A percentile compares a stretch with the other conserved stretches of the same genome.
Evolutionary conservation across 2,797 vertebrate genomes (phyloP).

Genomic region (Podarcis siculus): DNA sequence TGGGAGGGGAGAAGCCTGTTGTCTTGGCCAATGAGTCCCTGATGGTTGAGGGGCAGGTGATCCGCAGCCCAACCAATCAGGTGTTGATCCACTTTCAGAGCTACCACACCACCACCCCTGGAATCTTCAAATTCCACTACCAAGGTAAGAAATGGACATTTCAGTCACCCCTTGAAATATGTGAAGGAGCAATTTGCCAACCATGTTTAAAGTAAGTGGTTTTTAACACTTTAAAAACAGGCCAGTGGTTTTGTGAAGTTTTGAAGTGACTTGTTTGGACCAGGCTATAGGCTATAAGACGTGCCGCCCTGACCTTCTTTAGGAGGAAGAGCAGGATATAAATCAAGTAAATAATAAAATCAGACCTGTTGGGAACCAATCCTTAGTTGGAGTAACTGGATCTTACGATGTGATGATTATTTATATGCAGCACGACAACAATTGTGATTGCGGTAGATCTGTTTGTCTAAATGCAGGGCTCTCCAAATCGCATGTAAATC

Average conservation of each 20-base stretch:
- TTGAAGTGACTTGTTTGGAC: not conserved
- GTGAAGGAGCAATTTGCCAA: not conserved
- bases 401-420: not conserved
- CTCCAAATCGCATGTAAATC: not conserved
- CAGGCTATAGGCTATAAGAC: not conserved
- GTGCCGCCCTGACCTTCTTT: too few species aligned
- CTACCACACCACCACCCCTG: conserved; percentile 82
- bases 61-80: conserved; percentile 91
- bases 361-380: not conserved
- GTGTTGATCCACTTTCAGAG: conserved; percentile 92
- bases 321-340: too few species aligned
- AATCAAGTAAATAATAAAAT: not conserved
- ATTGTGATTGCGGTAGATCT: not conserved
- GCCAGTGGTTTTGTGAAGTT: not conserved
- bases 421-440: not conserved
- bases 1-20: conserved; percentile 79
- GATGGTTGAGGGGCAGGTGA: conserved; percentile 91
- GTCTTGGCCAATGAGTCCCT: conserved; percentile 90
- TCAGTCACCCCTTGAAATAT: not conserved
- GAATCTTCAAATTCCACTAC: conserved; percentile 89
- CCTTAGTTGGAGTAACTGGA: not conserved
- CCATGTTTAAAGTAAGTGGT: not conserved
- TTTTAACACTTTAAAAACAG: too few species aligned
- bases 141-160: conserved; percentile 81
- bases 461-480: not conserved